Conservation (phyloP, 2,797 vertebrate genomes). For the Vultur gryphus region DNA sequence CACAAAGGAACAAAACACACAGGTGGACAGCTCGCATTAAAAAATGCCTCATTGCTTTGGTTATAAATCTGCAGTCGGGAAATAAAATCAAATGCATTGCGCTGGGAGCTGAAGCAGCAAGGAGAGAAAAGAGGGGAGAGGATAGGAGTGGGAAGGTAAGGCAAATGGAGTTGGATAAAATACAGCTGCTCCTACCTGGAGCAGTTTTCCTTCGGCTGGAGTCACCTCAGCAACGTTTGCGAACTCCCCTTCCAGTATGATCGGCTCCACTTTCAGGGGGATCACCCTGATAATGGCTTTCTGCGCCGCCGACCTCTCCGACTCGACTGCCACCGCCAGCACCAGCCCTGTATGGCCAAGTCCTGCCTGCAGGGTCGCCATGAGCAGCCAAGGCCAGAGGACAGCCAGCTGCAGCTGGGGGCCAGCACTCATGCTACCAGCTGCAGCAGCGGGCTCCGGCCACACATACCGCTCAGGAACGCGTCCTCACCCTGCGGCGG, state of each 20-base stretch:
- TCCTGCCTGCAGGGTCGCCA: constrained; percentile 90
- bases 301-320: constrained; percentile 82
- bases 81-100: rapidly evolving
- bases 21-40: background rate
- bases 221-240: constrained; percentile 85
- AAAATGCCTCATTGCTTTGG: background rate
- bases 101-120: background rate
- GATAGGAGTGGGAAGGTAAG: rapidly evolving
- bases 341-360: constrained; percentile 84
- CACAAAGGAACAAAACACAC: background rate
- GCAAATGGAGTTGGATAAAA: background rate
- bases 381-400: constrained; percentile 93
- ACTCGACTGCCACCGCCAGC: constrained; percentile 78
- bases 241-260: constrained; percentile 90
- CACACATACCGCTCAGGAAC: constrained; percentile 89
- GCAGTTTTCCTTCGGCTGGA: constrained; percentile 89
- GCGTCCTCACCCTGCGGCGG: constrained; percentile 52
- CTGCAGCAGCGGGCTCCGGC: constrained; percentile 83
- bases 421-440: constrained; percentile 93
- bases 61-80: background rate
- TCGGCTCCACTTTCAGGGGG: constrained; percentile 85
- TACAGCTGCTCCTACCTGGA: constrained; percentile 84
- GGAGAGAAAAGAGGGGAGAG: background rate
- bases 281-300: constrained; percentile 91
- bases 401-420: constrained; percentile 89